These are phyloP conservation scores for Leptinotarsa undecemlineata DNA, from an alignment of 1,140 invertebrate genomes.

Conservation along the genomic window DNA sequence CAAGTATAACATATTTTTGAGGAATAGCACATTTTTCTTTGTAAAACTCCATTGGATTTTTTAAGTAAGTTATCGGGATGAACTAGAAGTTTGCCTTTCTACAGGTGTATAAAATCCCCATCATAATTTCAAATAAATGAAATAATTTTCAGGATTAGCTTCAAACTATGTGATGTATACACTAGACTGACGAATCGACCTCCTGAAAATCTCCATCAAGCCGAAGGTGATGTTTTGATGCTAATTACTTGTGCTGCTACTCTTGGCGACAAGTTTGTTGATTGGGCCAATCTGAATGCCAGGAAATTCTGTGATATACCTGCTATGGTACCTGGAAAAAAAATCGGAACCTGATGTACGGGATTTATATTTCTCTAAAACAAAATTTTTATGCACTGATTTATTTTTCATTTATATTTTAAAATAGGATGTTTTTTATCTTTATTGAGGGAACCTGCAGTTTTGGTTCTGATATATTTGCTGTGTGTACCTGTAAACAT, in stretches of 20 bases:
- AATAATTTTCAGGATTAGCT: conserved; percentile 49
- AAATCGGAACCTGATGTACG: conserved; percentile 38
- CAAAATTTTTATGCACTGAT: background rate
- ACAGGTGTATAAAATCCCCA: no score
- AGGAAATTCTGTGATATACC: conserved; percentile 46
- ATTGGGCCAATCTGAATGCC: conserved; percentile 61
- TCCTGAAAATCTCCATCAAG: conserved; percentile 58
- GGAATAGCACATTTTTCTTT: no score
- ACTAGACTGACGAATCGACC: conserved; percentile 57
- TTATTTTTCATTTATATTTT: conserved; percentile 1
- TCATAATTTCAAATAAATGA: no score
- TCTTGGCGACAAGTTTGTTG: conserved; percentile 59
- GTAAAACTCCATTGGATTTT: no score
- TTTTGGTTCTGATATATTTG: no score
- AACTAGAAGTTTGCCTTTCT: no score
- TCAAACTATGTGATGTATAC: conserved; percentile 60
- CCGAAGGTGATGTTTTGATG: conserved; percentile 65
- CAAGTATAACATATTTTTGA: no score
- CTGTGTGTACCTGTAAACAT: no score
- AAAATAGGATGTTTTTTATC: no score
- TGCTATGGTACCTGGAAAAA: conserved; percentile 42
- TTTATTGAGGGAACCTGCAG: no score
- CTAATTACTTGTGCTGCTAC: conserved; percentile 61
- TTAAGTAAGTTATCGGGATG: no score
- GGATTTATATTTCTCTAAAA: conserved; percentile 7